Percentiles rank a stretch among this genome's conserved stretches.
These are phyloP conservation scores for Chloebia gouldiae DNA, from an alignment of 2,113 vertebrate genomes.

Conservation along the genomic window DNA sequence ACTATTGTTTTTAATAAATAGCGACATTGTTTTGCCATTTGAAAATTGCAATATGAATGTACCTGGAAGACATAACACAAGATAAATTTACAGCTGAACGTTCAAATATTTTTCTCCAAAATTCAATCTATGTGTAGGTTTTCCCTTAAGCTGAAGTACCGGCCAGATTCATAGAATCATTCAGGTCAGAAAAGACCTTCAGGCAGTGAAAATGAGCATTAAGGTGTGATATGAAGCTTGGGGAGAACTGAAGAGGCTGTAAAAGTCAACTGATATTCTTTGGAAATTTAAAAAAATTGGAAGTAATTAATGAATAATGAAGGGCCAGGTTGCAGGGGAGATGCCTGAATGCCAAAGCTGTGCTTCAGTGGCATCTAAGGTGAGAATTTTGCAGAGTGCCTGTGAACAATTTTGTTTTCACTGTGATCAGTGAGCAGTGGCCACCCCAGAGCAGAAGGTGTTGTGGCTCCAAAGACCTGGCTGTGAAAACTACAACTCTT, in stretches of 20 bases:
- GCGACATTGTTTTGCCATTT: background rate
- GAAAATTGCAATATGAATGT: background rate
- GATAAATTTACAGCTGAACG: background rate
- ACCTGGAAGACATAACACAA: background rate
- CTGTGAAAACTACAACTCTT: background rate
- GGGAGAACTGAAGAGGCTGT: background rate
- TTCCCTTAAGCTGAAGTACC: background rate
- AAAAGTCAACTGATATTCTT: background rate
- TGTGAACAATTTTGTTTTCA: background rate
- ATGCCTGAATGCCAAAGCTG: background rate
- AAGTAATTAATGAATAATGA: background rate
- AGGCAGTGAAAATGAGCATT: background rate
- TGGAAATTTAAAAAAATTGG: background rate
- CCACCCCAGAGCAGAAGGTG: background rate
- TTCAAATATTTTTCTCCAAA: background rate
- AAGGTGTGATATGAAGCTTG: background rate
- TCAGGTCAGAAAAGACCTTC: background rate
- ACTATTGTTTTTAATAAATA: slow-evolving; percentile 4
- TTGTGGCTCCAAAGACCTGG: background rate
- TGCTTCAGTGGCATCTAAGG: background rate
- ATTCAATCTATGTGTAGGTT: background rate
- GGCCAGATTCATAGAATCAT: background rate
- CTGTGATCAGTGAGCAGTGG: background rate
- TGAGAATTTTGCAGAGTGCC: background rate
- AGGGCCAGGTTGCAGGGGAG: background rate